Evolutionary conservation across 2,888 invertebrate genomes (phyloP), one percentile per base, ranked within the genome.

Genomic region (Agonopterix arenella): DNA sequence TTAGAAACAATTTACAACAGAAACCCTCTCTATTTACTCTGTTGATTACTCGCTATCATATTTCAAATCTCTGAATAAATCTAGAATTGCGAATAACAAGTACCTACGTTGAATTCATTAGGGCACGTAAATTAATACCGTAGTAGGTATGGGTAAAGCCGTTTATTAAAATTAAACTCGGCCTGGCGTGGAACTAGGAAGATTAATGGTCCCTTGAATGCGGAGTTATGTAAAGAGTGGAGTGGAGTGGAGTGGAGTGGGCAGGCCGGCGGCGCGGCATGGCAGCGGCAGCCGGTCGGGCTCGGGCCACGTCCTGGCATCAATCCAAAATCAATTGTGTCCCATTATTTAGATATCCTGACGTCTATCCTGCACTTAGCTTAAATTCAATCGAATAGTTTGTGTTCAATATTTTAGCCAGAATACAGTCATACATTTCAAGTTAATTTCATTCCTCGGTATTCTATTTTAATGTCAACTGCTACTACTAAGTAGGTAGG

Each of bases 151-250:
- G 73, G 76, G 68, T 74, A 71, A 77, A 80, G 76, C 79, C 83
- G 84, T 86, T 86, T 85, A 88, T 88, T 88, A 85, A 88, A 85
- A 88, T 86, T 84, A 84, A 86, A 84, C 76, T 81, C 79, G 75
- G 76, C 73, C 76, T 84, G 81, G 84, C 84, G 77, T 81, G 78
- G 80, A 81, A 84, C 84, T 84, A 85, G 82, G 80, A 83, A 89
- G 88, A 89, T 88, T 86, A 86, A 89, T 84, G 85, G 83, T 83
- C 82, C 78, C 80, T 80, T 82, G 85, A 84, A 88, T 80, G 82
- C 85, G 76, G 77, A 88, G 85, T 84, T 86, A 86, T 84, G 88
- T 84, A 84, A 85, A 85, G 84, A 83, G 80, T 80, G 81, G 28
- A 84, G 82, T 80, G 81, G 82, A 81, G 84, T 80, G 76, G 76